phyloP scores from a whole-genome alignment of 2,113 vertebrate species.

The Ovis canadensis region DNA sequence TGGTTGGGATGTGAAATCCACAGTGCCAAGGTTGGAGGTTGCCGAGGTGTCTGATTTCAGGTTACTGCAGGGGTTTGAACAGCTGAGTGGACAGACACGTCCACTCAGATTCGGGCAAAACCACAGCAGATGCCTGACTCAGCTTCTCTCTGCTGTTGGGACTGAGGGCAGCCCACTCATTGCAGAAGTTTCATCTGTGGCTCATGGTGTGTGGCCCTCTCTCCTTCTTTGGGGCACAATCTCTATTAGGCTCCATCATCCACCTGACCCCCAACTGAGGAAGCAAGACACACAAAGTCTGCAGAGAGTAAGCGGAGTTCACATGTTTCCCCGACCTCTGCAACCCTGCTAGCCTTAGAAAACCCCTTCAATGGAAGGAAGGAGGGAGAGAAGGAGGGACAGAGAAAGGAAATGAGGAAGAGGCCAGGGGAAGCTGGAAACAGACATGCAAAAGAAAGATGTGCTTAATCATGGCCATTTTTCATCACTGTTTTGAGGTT shows the following conservation, averaged over 20 bases:
- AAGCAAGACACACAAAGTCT: background rate
- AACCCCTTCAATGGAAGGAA: background rate
- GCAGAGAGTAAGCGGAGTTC: background rate
- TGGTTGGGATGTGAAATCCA: background rate
- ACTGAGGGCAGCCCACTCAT: fast-evolving
- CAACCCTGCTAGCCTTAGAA: background rate
- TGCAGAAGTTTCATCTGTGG: background rate
- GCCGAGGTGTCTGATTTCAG: background rate
- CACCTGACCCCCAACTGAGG: background rate
- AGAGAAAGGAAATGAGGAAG: background rate
- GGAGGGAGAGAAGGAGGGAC: background rate
- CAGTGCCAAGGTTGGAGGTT: background rate
- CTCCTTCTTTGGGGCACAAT: too few relatives aligned
- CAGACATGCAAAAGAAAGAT: background rate
- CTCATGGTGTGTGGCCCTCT: background rate
- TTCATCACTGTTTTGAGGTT: background rate
- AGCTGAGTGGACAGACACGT: background rate
- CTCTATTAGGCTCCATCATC: background rate
- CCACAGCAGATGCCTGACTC: fast-evolving
- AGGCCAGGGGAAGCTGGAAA: background rate
- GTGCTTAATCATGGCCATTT: fast-evolving
- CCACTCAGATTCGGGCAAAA: background rate
- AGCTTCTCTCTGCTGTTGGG: background rate
- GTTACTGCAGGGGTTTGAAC: background rate
- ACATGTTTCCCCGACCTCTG: background rate